These are phyloP conservation scores for Ectemnius cavifrons DNA, from an alignment of 2,888 invertebrate genomes.

Conservation along the genomic window DNA sequence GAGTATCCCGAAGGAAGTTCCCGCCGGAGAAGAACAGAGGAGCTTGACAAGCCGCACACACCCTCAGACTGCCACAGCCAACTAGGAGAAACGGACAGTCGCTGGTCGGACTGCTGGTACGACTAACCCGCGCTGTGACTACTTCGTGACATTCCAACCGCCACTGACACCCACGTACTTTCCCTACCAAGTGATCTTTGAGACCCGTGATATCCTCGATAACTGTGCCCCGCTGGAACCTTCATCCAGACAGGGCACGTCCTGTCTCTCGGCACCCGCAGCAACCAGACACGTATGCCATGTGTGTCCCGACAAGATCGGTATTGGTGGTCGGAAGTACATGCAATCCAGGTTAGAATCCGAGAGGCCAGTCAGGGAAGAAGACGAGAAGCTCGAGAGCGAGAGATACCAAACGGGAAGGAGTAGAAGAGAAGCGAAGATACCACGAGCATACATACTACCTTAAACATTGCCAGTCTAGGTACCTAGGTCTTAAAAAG, in stretches of 20 bases:
- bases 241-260: conserved; percentile 13
- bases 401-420: not conserved
- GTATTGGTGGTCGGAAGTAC: too few species aligned
- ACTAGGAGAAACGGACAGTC: conserved; percentile 32
- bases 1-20: conserved; percentile 29
- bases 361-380: not conserved
- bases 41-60: conserved; percentile 5
- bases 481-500: conserved; percentile 66
- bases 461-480: conserved; percentile 73
- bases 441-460: conserved; percentile 47
- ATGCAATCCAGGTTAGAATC: not conserved
- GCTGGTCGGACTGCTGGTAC: conserved; percentile 37
- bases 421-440: conserved; percentile 31
- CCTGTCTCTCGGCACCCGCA: not conserved
- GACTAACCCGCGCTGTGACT: conserved; percentile 66
- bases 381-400: conserved; percentile 7
- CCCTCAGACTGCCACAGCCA: conserved; percentile 5
- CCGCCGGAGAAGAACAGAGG: conserved; percentile 1
- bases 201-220: conserved; percentile 28
- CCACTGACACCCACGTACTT: conserved; percentile 27
- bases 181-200: conserved; percentile 35
- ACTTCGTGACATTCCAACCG: conserved; percentile 52
- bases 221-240: conserved; percentile 38
- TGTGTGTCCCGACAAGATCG: too few species aligned
- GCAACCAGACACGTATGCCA: too few species aligned